Percentiles rank a stretch among this genome's conserved stretches.
Evolutionary conservation across 2,797 vertebrate species (phyloP).

Genomic region (Falco berigora): DNA sequence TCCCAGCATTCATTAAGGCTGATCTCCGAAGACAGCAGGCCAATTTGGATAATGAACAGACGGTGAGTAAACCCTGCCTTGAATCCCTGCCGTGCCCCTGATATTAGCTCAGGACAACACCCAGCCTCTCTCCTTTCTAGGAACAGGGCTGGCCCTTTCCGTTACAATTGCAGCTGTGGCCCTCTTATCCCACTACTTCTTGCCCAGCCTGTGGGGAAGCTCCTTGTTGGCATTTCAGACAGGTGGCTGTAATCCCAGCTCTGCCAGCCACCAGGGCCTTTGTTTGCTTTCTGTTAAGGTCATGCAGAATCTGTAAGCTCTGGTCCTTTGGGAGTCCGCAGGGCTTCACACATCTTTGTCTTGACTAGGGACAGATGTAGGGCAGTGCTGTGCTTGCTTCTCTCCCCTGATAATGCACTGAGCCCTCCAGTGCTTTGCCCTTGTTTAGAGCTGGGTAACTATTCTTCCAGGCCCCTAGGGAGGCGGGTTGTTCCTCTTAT

Average conservation of each 20-base stretch:
- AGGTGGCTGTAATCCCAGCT: neutral
- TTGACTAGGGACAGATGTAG: neutral
- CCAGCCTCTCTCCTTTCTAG: neutral
- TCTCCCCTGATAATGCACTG: neutral
- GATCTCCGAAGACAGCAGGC: slow-evolving; percentile 88
- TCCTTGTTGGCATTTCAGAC: neutral
- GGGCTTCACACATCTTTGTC: neutral
- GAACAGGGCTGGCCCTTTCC: neutral
- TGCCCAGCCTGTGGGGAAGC: neutral
- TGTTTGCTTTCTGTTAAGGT: neutral
- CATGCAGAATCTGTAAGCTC: neutral
- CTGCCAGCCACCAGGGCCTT: neutral
- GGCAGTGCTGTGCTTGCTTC: neutral
- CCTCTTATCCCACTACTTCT: neutral
- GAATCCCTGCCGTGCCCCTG: neutral
- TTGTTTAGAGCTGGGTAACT: neutral
- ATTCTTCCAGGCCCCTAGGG: neutral
- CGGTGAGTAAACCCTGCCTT: slow-evolving; percentile 74
- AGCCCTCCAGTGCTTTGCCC: neutral
- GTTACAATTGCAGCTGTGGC: neutral
- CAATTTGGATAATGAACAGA: slow-evolving; percentile 69
- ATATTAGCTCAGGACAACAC: neutral
- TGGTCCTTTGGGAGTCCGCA: neutral
- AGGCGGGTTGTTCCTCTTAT: neutral
- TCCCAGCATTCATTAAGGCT: slow-evolving; percentile 85